Conservation (phyloP, 2,888 invertebrate species). For the Ophonus ardosiacus region DNA sequence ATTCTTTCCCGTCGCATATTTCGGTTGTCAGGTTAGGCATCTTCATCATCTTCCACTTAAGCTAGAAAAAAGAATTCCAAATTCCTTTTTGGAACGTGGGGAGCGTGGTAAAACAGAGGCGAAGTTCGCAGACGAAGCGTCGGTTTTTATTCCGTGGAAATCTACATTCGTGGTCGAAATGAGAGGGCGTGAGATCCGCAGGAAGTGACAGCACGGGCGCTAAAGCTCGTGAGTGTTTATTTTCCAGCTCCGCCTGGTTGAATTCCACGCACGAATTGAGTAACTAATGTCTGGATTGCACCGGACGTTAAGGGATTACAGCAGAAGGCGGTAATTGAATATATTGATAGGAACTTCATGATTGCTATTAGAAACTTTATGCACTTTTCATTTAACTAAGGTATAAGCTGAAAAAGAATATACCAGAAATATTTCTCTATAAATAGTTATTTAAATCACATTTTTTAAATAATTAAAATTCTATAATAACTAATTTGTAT, state of each 20-base stretch:
- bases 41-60: conserved; percentile 47
- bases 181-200: conserved; percentile 28
- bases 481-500: no score
- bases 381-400: neutral
- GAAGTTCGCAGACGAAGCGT: neutral
- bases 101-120: neutral
- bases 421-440: no score
- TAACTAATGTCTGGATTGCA: conserved; percentile 40
- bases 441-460: no score
- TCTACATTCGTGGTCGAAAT: conserved; percentile 19
- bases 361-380: neutral
- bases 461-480: no score
- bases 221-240: conserved; percentile 42
- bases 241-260: conserved; percentile 18
- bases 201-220: conserved; percentile 12
- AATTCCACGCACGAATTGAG: conserved; percentile 50
- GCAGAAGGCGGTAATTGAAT: conserved; percentile 4
- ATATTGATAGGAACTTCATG: neutral
- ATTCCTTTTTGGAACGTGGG: conserved; percentile 13
- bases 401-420: neutral
- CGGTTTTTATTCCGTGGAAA: conserved; percentile 41
- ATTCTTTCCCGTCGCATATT: conserved; percentile 29
- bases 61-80: conserved; percentile 21
- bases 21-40: conserved; percentile 17
- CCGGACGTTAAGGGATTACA: conserved; percentile 36